Percentiles rank a stretch among this genome's conserved stretches.
phyloP scores from a whole-genome alignment of 2,113 vertebrate genomes.

The Hemichromis elongatus region DNA sequence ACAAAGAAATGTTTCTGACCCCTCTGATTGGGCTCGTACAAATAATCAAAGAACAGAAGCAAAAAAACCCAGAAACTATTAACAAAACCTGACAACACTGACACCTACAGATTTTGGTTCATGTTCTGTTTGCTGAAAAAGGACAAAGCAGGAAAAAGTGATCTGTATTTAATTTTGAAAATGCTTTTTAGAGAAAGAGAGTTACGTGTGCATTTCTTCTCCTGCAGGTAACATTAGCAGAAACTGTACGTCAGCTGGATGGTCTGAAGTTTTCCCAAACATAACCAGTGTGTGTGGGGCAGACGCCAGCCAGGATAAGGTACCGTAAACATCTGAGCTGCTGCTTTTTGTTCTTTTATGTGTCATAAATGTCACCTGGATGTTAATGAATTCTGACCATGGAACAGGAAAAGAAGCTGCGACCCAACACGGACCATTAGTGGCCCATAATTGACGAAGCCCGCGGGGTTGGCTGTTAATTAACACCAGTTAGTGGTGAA shows the following conservation, averaged over 20 bases:
- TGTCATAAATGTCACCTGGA: background rate
- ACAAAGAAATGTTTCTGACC: background rate
- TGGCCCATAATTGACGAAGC: background rate
- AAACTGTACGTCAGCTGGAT: slow-evolving; percentile 82
- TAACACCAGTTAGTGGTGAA: background rate
- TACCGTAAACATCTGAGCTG: background rate
- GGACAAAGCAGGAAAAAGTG: fast-evolving
- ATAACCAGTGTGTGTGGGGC: slow-evolving; percentile 78
- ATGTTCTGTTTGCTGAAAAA: background rate
- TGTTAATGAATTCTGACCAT: background rate
- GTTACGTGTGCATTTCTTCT: background rate
- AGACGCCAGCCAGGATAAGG: slow-evolving; percentile 62
- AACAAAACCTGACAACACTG: fast-evolving
- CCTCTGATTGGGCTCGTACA: background rate
- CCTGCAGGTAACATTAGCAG: slow-evolving; percentile 86
- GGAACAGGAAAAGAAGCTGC: background rate
- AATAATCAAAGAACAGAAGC: background rate
- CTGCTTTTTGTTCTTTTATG: background rate
- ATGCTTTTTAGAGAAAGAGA: background rate
- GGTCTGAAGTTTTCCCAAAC: slow-evolving; percentile 84
- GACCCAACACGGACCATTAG: background rate
- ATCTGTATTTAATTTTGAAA: background rate
- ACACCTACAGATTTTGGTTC: fast-evolving
- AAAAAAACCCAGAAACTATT: fast-evolving
- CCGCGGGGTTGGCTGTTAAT: slow-evolving; percentile 9